Evolutionary conservation across 2,888 invertebrate species (phyloP).

Genomic region (Scaptomyza parva): DNA sequence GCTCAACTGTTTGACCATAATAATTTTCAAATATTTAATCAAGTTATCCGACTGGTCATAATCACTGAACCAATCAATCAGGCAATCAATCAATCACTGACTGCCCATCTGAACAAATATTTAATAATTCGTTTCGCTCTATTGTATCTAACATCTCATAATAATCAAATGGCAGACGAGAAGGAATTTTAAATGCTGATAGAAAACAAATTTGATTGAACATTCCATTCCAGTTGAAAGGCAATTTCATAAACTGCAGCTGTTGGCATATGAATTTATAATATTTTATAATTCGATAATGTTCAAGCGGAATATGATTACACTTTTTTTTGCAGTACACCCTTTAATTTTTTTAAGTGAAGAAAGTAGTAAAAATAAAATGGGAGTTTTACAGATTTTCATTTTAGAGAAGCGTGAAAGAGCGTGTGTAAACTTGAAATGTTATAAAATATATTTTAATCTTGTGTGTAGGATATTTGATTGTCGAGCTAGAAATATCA

Average conservation of each 20-base stretch:
- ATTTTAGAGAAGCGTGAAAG: no score
- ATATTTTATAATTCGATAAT: neutral
- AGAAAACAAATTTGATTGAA: neutral
- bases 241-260: neutral
- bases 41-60: neutral
- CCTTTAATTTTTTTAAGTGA: no score
- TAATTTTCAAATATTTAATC: slow-evolving; percentile 28
- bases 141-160: neutral
- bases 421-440: no score
- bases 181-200: slow-evolving; percentile 19
- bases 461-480: no score
- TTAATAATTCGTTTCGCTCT: neutral
- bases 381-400: no score
- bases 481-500: no score
- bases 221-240: neutral
- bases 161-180: neutral
- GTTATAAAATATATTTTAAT: no score
- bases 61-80: slow-evolving; percentile 32
- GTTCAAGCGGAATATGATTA: neutral
- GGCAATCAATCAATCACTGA: slow-evolving; percentile 22
- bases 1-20: slow-evolving; percentile 9
- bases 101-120: slow-evolving; percentile 18
- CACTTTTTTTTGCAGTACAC: no score
- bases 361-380: no score
- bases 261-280: neutral